phyloP scores from a whole-genome alignment of 1,140 invertebrate genomes.

The Calephelis nemesis region DNA sequence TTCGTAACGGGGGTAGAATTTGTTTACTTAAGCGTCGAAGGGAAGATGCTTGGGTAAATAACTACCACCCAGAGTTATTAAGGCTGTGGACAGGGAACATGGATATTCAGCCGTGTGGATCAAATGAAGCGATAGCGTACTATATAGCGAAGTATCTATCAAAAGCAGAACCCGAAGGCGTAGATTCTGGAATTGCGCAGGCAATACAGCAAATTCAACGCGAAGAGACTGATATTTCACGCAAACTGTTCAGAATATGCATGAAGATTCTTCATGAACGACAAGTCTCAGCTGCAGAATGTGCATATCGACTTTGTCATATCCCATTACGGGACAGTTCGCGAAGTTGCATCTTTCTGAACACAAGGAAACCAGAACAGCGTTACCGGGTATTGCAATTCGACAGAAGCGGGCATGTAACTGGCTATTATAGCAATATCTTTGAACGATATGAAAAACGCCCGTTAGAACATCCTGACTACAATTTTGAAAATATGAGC shows the following conservation, averaged over 20 bases:
- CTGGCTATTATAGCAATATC: slow-evolving; percentile 47
- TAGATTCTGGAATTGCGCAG: slow-evolving; percentile 38
- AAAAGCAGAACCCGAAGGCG: slow-evolving; percentile 52
- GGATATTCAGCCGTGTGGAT: slow-evolving; percentile 46
- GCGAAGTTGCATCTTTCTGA: slow-evolving; percentile 47
- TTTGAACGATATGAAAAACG: slow-evolving; percentile 57
- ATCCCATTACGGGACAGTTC: slow-evolving; percentile 44
- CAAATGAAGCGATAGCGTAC: slow-evolving; percentile 52
- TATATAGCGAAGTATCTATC: slow-evolving; percentile 65
- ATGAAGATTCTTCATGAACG: slow-evolving; percentile 38
- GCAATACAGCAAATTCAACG: slow-evolving; percentile 41
- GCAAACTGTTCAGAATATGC: slow-evolving; percentile 48
- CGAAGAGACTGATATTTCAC: slow-evolving; percentile 38
- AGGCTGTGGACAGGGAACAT: slow-evolving; percentile 33
- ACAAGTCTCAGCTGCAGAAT: slow-evolving; percentile 52
- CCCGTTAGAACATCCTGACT: slow-evolving; percentile 36
- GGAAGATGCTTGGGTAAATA: slow-evolving; percentile 30
- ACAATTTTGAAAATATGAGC: slow-evolving; percentile 48
- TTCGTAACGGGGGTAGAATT: slow-evolving; percentile 29
- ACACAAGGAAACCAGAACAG: slow-evolving; percentile 52
- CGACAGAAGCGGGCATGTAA: slow-evolving; percentile 37
- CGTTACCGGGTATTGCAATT: slow-evolving; percentile 52
- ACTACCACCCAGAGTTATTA: slow-evolving; percentile 23
- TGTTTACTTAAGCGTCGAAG: slow-evolving; percentile 30
- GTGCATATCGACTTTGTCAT: slow-evolving; percentile 53